Base-by-base conservation (phyloP, 2,888 invertebrate genomes). In the Pteria penguin region DNA sequence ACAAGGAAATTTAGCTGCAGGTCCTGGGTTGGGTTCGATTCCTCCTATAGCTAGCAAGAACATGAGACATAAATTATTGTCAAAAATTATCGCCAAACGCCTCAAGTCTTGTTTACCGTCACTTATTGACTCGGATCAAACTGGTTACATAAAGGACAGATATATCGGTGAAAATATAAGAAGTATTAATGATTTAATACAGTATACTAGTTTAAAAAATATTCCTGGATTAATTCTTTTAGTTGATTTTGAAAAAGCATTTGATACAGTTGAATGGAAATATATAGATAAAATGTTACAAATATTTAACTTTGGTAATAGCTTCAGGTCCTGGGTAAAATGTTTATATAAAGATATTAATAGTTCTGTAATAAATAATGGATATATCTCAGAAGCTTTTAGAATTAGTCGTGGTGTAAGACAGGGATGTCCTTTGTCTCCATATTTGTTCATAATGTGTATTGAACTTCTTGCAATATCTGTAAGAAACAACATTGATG, bases 241-340 rank as follows among this genome's bases (percentile, higher is more conserved):
- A n/a, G 14, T 65, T 14, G 65, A 65, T 29, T 67, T 54, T 62
- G 60, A 67, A 67, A 73, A 73, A 31, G 60, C 52, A 14, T 74
- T 74, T 32, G 67, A 52, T 68, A 57, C 74, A 2, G 36, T 68
- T 14, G 45, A 58, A 8, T 61, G 68, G 54, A 14, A 61, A 8
- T 74, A 68, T 26, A 52, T 74, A 18, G 26, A 61, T 54, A 74
- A n/a, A n/a, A n/a, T n/a, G n/a, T n/a, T n/a, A n/a, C n/a, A n/a
- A n/a, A n/a, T n/a, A n/a, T n/a, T n/a, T n/a, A n/a, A n/a, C n/a
- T n/a, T n/a, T n/a, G n/a, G n/a, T n/a, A n/a, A n/a, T n/a, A n/a
- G n/a, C n/a, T n/a, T n/a, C n/a, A n/a, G n/a, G n/a, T n/a, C n/a
- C n/a, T n/a, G n/a, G n/a, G n/a, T n/a, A n/a, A n/a, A n/a, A n/a